Evolutionary conservation across 2,797 vertebrate species (phyloP), one percentile per base, ranked within the genome.

Genomic region (Odontamblyopus lacepedii): DNA sequence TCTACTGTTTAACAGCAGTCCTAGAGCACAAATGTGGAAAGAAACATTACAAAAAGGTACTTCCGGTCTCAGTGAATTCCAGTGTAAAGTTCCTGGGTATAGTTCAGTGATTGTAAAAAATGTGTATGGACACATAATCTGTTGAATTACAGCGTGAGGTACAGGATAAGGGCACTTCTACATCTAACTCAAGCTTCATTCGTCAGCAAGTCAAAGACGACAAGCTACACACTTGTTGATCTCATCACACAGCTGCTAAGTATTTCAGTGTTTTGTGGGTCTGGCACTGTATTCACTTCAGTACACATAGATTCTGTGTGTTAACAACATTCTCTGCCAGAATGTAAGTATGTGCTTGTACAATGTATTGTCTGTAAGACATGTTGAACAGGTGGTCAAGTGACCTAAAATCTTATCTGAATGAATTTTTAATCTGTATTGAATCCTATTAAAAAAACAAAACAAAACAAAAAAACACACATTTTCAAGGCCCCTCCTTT

Each of bases 141-240:
- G 73, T 16, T 11, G 74, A 76, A 73, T 57, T 67, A 77, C 77
- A 83, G 75, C 55, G 80, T 71, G 90, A 93, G 89, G 88, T 86
- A 91, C 86, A 82, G 88, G 84, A 86, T 93, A 94, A 94, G 92
- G 90, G 90, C 93, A 93, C 93, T 94, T 94, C 92, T 94, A 93
- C 88, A 87, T 90, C 92, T 88, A 88, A 79, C 80, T 80, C 79
- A 84, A 86, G 82, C 83, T 90, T 82, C 74, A 72, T 82, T 83
- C 63, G 70, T 77, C 78, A 82, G 77, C 69, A 67, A 79, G 75
- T 73, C 27, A 29, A 76, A 60, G 73, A 85, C 51, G 51, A 67
- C 35, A 60, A 48, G 69, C 77, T 63, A 72, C 80, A 63, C 65
- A 84, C 72, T 71, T 67, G 59, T 23, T 23, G 23, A 23, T 55